Evolutionary conservation across 2,888 invertebrate genomes (phyloP).

Genomic region (Drosophila eohydei): DNA sequence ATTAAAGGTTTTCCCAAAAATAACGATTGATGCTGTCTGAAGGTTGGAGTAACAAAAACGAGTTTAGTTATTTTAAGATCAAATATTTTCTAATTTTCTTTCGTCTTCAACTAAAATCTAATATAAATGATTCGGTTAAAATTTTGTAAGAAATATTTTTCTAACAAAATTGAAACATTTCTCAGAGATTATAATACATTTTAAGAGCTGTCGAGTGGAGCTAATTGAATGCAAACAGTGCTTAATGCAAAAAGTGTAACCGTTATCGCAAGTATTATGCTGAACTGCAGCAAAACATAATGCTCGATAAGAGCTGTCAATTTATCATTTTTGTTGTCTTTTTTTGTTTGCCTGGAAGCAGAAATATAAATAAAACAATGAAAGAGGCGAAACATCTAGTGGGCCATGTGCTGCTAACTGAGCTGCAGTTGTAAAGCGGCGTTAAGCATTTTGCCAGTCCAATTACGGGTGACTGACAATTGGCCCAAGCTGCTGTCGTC

Average conservation of each 20-base stretch:
- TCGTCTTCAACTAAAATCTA: not conserved
- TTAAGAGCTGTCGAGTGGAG: not conserved
- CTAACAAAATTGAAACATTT: not conserved
- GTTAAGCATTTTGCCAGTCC: slow-evolving; percentile 56
- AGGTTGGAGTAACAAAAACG: not conserved
- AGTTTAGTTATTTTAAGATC: not conserved
- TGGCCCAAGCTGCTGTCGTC: slow-evolving; percentile 56
- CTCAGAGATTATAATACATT: not conserved
- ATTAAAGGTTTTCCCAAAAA: not conserved
- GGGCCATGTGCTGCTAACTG: slow-evolving; percentile 38
- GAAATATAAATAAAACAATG: slow-evolving; percentile 16
- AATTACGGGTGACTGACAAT: slow-evolving; percentile 62
- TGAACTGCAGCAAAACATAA: slow-evolving; percentile 51
- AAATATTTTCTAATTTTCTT: not conserved
- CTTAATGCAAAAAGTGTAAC: slow-evolving; percentile 23
- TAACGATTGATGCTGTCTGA: not conserved
- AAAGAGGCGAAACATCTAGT: slow-evolving; percentile 32
- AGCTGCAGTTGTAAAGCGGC: slow-evolving; percentile 35
- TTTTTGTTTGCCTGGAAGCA: slow-evolving; percentile 2
- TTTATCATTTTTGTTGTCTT: slow-evolving; percentile 56
- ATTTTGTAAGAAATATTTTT: not conserved
- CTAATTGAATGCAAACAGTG: slow-evolving; percentile 57
- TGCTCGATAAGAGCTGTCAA: slow-evolving; percentile 76
- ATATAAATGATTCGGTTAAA: not conserved
- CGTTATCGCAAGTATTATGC: slow-evolving; percentile 34